Conservation (phyloP, 2,888 invertebrate genomes). For the Eupithecia insigniata region DNA sequence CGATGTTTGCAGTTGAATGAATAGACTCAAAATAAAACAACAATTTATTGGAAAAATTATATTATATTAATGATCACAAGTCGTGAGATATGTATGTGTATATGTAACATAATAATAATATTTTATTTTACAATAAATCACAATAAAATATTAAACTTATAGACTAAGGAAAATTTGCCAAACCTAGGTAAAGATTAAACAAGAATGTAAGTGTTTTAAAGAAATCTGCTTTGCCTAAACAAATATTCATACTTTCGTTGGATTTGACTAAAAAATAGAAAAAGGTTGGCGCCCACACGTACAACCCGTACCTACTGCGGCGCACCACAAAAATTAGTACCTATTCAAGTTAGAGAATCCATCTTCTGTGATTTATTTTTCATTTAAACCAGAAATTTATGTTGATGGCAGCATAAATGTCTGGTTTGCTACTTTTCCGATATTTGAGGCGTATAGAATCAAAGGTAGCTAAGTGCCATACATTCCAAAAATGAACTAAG, state of each 20-base stretch:
- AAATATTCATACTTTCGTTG: neutral
- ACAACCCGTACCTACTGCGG: neutral
- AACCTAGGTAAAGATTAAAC: no score
- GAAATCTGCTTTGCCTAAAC: neutral
- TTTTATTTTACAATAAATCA: conserved; percentile 17
- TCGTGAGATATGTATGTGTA: conserved; percentile 39
- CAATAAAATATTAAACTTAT: conserved; percentile 4
- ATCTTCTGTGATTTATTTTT: no score
- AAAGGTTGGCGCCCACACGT: neutral
- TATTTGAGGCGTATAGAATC: no score
- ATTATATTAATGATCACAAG: conserved; percentile 39
- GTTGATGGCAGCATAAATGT: no score
- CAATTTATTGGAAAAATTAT: conserved; percentile 23
- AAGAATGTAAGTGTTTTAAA: neutral
- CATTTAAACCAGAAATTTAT: no score
- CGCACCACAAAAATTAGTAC: neutral
- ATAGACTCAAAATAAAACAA: conserved; percentile 14
- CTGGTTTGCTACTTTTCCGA: no score
- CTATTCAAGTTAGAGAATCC: no score
- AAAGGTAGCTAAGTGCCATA: no score
- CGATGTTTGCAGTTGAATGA: neutral
- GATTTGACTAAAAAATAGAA: neutral
- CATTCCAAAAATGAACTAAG: no score
- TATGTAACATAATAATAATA: conserved; percentile 12
- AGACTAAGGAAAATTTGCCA: neutral